phyloP scores from a whole-genome alignment of 2,113 vertebrate genomes.

The Gavia stellata region DNA sequence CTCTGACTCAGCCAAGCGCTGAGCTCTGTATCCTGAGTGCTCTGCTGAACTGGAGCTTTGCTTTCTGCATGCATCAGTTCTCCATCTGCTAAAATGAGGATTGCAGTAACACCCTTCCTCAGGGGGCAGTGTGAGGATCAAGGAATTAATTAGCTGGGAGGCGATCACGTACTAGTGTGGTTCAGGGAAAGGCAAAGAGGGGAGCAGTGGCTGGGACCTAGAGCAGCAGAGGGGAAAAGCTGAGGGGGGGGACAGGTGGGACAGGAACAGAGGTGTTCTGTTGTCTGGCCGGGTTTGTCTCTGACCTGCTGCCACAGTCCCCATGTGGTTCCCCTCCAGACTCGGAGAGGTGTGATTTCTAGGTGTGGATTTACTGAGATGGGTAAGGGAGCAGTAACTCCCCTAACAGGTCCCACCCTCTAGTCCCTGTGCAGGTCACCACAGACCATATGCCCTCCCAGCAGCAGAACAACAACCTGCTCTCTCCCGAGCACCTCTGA shows the following conservation, averaged over 20 bases:
- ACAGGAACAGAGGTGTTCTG: not conserved
- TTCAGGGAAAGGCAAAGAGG: not conserved
- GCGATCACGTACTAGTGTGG: accelerated
- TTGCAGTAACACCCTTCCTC: not conserved
- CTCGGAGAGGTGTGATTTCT: not conserved
- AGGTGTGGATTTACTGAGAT: not conserved
- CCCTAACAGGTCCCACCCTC: not conserved
- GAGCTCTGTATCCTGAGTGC: not conserved
- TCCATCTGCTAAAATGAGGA: accelerated
- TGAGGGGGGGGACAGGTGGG: not conserved
- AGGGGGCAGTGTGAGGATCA: not conserved
- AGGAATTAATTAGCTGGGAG: not conserved
- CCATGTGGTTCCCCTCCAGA: not conserved
- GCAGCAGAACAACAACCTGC: not conserved
- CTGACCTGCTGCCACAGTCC: not conserved
- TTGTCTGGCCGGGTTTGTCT: not conserved
- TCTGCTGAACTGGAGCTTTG: not conserved
- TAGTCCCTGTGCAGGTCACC: not conserved
- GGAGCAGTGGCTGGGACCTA: not conserved
- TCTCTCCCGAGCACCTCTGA: not conserved
- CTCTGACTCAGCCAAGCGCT: not conserved
- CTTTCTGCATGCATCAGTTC: not conserved
- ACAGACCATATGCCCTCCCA: accelerated
- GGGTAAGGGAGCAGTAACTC: not conserved
- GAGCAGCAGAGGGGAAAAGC: not conserved